A percentile compares a stretch with the other conserved stretches of the same genome.
Conservation (phyloP, 1,140 invertebrate species). For the Agraylea sexmaculata region DNA sequence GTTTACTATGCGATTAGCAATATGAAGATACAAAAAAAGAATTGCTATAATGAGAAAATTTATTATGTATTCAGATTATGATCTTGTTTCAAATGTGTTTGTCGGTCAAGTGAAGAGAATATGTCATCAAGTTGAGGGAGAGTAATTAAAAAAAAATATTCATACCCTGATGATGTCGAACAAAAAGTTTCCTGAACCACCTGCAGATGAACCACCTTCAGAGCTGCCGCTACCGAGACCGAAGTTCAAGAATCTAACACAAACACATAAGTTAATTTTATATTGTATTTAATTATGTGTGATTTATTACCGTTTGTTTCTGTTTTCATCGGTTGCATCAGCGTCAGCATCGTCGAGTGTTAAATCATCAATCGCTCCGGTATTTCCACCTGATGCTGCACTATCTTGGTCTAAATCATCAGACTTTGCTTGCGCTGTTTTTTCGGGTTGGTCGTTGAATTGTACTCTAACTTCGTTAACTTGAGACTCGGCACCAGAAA, state of each 20-base stretch:
- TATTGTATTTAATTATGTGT: background rate
- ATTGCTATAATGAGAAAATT: too few relatives aligned
- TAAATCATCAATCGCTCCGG: slow-evolving; percentile 43
- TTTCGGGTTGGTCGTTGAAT: slow-evolving; percentile 44
- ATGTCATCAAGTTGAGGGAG: too few relatives aligned
- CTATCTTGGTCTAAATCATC: slow-evolving; percentile 36
- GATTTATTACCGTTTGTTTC: slow-evolving; percentile 52
- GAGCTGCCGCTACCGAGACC: slow-evolving; percentile 42
- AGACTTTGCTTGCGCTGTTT: slow-evolving; percentile 27
- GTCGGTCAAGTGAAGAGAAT: too few relatives aligned
- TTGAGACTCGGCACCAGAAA: slow-evolving; percentile 45
- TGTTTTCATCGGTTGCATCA: slow-evolving; percentile 58
- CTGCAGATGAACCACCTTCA: slow-evolving; percentile 42
- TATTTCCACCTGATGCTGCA: slow-evolving; percentile 39
- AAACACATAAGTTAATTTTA: background rate
- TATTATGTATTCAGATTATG: too few relatives aligned
- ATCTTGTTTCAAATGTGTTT: too few relatives aligned
- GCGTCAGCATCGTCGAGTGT: slow-evolving; percentile 49
- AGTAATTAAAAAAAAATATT: background rate
- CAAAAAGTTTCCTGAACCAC: slow-evolving; percentile 73
- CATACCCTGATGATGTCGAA: slow-evolving; percentile 79
- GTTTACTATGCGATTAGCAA: too few relatives aligned
- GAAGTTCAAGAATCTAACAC: slow-evolving; percentile 57
- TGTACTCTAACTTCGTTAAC: slow-evolving; percentile 51
- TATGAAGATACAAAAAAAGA: too few relatives aligned